Evolutionary conservation across 2,888 invertebrate species (phyloP), one percentile per base, ranked within the genome.

Genomic region (Ischnus inquisitorius): DNA sequence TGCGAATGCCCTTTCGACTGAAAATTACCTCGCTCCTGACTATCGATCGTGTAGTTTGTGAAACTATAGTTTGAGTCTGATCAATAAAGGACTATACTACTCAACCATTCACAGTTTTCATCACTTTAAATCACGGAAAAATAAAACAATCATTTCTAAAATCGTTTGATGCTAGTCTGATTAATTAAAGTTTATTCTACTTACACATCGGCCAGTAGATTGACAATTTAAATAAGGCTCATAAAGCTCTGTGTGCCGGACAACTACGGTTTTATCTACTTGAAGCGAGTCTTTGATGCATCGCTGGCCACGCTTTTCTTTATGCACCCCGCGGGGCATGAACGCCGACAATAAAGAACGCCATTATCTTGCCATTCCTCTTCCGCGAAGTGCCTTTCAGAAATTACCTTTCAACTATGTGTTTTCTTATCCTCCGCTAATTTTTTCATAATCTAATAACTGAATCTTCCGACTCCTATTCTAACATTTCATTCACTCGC

Each of bases 231-330:
- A 4, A 28, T 25, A 12, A 43, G 22, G 48, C 4, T 67, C 4
- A 46, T 67, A n/a, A 5, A 48, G 16, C 28, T 51, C 16, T 16
- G 12, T 67, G 14, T 43, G 10, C 12, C 67, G 43, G 67, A 67
- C 67, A 22, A 67, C 46, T 67, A 46, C 46, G 28, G 67, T 25
- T 48, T 14, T 8, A 48, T 6, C 67, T 46, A 67, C 67, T 67
- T 8, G 28, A 48, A 25, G n/a, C 25, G 5, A 5, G 43, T 22
- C 46, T 28, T 48, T 67, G 46, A 48, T 25, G 46, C 25, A 46
- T 25, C 16, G 46, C 25, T 8, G n/a, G 25, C 48, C n/a, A 28
- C 67, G n/a, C 28, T 48, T 25, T 25, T 22, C 22, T 25, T 46
- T 25, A 46, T n/a, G n/a, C 25, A 25, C 14, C 6, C 22, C 43